Conservation (phyloP, 1,140 invertebrate genomes). For the Drosophila chauvacae region DNA sequence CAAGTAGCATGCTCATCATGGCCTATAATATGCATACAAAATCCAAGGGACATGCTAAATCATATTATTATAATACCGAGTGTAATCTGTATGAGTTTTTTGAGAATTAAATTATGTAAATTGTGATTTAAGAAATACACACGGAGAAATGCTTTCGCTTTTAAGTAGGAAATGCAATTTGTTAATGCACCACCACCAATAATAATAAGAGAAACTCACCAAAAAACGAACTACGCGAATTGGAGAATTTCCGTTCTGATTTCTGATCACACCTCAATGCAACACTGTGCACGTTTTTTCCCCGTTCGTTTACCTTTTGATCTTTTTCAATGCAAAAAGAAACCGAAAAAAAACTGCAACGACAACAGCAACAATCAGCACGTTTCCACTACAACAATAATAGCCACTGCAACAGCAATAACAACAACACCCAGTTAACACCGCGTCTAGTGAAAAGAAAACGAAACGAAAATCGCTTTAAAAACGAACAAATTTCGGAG, state of each 20-base stretch:
- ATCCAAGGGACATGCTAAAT: slow-evolving; percentile 20
- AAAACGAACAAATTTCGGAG: slow-evolving; percentile 19
- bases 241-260: slow-evolving; percentile 23
- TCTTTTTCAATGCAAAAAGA: slow-evolving; percentile 30
- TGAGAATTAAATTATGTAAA: slow-evolving; percentile 11
- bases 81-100: slow-evolving; percentile 23
- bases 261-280: slow-evolving; percentile 9
- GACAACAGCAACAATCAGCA: slow-evolving; percentile 48
- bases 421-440: slow-evolving; percentile 38
- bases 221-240: neutral
- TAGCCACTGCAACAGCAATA: slow-evolving; percentile 21
- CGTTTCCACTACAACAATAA: slow-evolving; percentile 37
- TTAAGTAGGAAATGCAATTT: slow-evolving; percentile 56
- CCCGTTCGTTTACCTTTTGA: slow-evolving; percentile 29
- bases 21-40: slow-evolving; percentile 36
- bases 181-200: slow-evolving; percentile 39
- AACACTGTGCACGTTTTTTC: slow-evolving; percentile 27
- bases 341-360: slow-evolving; percentile 21
- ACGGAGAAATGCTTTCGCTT: slow-evolving; percentile 48
- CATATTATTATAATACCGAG: slow-evolving; percentile 16
- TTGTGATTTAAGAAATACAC: slow-evolving; percentile 21
- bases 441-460: slow-evolving; percentile 35
- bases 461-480: slow-evolving; percentile 22
- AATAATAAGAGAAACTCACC: slow-evolving; percentile 17
- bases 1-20: slow-evolving; percentile 66